phyloP scores from a whole-genome alignment of 2,113 vertebrate genomes.

The Piliocolobus tephrosceles region DNA sequence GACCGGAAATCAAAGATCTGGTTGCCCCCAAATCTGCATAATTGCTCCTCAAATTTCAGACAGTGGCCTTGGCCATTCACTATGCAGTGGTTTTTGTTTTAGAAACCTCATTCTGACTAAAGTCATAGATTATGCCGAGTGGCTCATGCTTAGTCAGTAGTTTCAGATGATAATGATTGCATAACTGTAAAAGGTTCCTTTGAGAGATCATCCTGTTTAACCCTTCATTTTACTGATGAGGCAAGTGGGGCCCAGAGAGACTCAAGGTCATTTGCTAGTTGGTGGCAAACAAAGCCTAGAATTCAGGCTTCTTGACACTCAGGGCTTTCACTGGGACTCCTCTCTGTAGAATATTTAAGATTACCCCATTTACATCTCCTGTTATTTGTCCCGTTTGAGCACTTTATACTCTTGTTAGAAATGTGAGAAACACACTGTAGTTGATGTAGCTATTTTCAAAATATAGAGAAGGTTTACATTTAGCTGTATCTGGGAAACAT shows the following conservation, averaged over 20 bases:
- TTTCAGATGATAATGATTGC: background rate
- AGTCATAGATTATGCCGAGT: background rate
- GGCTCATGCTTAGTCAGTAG: background rate
- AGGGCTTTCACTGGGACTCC: background rate
- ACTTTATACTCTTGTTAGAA: background rate
- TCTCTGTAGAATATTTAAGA: background rate
- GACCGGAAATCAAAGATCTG: background rate
- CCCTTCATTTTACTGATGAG: conserved; percentile 6
- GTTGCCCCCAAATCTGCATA: background rate
- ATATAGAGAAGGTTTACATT: background rate
- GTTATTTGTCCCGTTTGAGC: background rate
- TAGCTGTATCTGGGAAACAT: background rate
- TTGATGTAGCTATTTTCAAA: conserved; percentile 2
- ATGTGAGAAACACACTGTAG: background rate
- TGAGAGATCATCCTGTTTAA: background rate
- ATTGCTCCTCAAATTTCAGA: background rate
- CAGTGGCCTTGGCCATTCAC: background rate
- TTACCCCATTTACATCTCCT: background rate
- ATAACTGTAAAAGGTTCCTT: background rate
- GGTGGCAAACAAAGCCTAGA: conserved; percentile 6
- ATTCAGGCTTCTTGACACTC: background rate
- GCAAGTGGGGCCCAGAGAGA: background rate
- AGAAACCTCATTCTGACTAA: background rate
- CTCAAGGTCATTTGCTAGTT: conserved; percentile 27
- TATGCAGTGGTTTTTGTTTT: background rate